phyloP scores from a whole-genome alignment of 2,113 vertebrate species.

The Heloderma charlesbogerti region DNA sequence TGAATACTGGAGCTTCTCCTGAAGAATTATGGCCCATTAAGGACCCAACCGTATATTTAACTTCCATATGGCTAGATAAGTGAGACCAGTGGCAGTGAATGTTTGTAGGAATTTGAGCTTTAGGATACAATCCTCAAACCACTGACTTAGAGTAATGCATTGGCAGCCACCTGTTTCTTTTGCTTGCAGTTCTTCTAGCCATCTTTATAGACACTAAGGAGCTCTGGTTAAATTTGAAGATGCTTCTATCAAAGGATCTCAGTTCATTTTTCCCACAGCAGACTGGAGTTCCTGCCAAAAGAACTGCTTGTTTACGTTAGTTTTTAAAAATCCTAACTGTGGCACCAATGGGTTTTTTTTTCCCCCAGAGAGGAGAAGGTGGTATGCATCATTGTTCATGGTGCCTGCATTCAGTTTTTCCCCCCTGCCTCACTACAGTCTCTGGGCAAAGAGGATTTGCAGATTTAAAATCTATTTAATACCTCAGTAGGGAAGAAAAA shows the following conservation, averaged over 20 bases:
- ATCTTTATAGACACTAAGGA: slow-evolving; percentile 20
- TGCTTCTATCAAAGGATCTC: no score
- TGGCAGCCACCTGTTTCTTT: background rate
- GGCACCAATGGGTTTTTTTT: background rate
- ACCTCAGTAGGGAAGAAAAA: background rate
- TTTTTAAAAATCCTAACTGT: background rate
- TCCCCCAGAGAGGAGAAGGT: background rate
- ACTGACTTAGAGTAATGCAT: background rate
- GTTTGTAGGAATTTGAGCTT: background rate
- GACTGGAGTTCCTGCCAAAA: slow-evolving; percentile 54
- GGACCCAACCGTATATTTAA: background rate
- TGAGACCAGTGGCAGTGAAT: background rate
- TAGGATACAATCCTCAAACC: background rate
- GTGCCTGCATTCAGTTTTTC: no score
- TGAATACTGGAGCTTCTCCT: background rate
- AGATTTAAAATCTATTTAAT: background rate
- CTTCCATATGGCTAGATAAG: background rate
- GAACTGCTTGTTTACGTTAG: slow-evolving; percentile 26
- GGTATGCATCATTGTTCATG: no score
- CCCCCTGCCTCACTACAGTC: background rate
- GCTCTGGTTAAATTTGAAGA: background rate
- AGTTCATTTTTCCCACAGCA: slow-evolving; percentile 15
- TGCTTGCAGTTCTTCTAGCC: background rate
- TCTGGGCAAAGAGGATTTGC: background rate
- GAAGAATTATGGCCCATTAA: background rate